Evolutionary conservation across 2,888 invertebrate genomes (phyloP).

Genomic region (Polyommatus iphigenia): DNA sequence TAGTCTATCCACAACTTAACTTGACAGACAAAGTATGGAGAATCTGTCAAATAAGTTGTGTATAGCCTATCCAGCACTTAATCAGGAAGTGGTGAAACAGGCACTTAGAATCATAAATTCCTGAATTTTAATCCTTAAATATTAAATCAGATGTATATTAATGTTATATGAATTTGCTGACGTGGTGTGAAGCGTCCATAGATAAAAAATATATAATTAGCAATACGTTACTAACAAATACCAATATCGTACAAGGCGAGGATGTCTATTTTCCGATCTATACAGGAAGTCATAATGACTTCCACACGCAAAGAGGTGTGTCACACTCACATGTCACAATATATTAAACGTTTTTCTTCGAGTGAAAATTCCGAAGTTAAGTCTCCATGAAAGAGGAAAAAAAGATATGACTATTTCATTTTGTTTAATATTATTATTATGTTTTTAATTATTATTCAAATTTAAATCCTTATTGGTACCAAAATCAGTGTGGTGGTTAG

Average conservation of each 20-base stretch:
- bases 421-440: background rate
- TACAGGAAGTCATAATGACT: constrained; percentile 13
- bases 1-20: too few species aligned
- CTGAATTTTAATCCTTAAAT: too few species aligned
- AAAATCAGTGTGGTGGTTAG: too few species aligned
- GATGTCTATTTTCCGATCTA: constrained; percentile 12
- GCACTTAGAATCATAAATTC: too few species aligned
- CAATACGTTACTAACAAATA: background rate
- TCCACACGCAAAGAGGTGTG: constrained; percentile 33
- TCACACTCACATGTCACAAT: background rate
- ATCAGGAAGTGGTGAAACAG: too few species aligned
- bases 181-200: too few species aligned
- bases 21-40: too few species aligned
- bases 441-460: background rate
- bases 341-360: constrained; percentile 1
- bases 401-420: background rate
- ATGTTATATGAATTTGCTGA: background rate
- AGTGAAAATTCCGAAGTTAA: constrained; percentile 11
- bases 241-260: background rate
- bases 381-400: constrained; percentile 3
- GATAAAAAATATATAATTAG: background rate
- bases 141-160: background rate
- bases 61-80: too few species aligned
- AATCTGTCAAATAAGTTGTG: too few species aligned
- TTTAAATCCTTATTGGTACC: too few species aligned